phyloP scores from a whole-genome alignment of 2,888 invertebrate species.

The Oxytorus armatus region DNA sequence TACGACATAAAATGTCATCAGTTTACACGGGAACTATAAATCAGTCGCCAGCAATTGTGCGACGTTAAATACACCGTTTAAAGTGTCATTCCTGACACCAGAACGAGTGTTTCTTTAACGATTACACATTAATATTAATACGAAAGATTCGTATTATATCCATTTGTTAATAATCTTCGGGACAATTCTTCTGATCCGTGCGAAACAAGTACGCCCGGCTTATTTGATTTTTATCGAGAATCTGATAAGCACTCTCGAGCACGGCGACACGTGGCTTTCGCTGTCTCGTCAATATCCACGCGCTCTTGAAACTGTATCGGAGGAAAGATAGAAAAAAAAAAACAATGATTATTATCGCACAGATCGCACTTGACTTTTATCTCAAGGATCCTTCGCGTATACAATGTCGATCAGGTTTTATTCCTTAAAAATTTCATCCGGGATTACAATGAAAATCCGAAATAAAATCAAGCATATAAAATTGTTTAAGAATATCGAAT shows the following conservation, averaged over 20 bases:
- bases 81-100: no score
- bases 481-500: no score
- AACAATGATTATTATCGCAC: no score
- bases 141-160: no score
- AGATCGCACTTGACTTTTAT: neutral
- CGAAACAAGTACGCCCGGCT: conserved; percentile 86
- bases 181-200: conserved; percentile 88
- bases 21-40: neutral
- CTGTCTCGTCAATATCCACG: conserved; percentile 89
- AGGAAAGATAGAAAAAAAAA: conserved; percentile 7
- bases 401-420: no score
- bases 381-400: neutral
- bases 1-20: neutral
- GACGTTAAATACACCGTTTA: neutral
- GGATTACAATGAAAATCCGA: no score
- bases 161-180: conserved; percentile 67
- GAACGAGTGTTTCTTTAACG: no score
- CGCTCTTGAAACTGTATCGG: conserved; percentile 82
- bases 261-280: conserved; percentile 86
- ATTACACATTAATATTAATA: no score
- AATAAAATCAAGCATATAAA: no score
- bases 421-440: no score
- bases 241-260: conserved; percentile 87
- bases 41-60: neutral
- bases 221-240: conserved; percentile 86